Evolutionary conservation across 2,888 invertebrate genomes (phyloP).

Genomic region (Poecilobothrus nobilitatus): DNA sequence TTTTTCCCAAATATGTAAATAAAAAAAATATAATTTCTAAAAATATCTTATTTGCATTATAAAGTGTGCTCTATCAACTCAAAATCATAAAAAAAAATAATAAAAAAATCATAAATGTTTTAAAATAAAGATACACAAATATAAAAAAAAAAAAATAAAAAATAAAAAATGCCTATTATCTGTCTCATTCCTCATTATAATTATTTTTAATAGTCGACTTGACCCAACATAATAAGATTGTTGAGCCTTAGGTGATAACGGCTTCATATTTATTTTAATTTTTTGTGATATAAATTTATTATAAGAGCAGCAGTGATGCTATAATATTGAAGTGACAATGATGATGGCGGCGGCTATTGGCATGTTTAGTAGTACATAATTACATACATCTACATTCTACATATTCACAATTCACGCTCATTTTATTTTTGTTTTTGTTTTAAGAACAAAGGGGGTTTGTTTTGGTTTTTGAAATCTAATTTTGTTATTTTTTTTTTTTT

Average conservation of each 20-base stretch:
- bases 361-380: too few relatives aligned
- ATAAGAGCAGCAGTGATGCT: too few relatives aligned
- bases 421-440: too few relatives aligned
- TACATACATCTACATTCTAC: too few relatives aligned
- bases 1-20: background rate
- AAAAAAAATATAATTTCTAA: background rate
- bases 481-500: too few relatives aligned
- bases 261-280: too few relatives aligned
- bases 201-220: background rate
- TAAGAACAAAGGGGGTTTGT: too few relatives aligned
- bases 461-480: too few relatives aligned
- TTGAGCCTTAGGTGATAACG: background rate
- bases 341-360: too few relatives aligned
- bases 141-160: background rate
- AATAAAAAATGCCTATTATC: background rate
- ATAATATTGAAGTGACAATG: too few relatives aligned
- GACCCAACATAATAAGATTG: background rate
- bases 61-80: background rate
- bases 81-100: background rate
- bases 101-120: background rate
- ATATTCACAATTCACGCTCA: too few relatives aligned
- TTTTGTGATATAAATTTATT: too few relatives aligned
- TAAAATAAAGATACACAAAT: background rate
- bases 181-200: background rate
- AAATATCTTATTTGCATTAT: background rate